phyloP scores from a whole-genome alignment of 2,888 invertebrate species.

The Plemyria rubiginata region DNA sequence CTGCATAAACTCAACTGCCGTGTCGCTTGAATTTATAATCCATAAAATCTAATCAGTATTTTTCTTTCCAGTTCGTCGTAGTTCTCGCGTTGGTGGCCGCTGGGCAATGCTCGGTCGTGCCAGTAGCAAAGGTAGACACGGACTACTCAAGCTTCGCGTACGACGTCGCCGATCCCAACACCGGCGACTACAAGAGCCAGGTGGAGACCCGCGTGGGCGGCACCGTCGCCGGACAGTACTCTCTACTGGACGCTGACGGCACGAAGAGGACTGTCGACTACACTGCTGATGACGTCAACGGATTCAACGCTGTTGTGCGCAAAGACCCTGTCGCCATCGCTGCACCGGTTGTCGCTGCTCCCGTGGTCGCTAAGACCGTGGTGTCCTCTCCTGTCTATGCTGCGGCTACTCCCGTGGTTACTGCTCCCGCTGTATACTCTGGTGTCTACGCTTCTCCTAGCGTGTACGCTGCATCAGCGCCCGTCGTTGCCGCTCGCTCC shows the following conservation, averaged over 20 bases:
- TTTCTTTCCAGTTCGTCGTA: constrained; percentile 68
- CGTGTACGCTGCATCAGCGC: constrained; percentile 41
- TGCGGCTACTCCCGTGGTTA: constrained; percentile 36
- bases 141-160: constrained; percentile 83
- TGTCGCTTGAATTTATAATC: background rate
- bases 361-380: constrained; percentile 16
- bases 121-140: constrained; percentile 80
- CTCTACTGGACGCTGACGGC: constrained; percentile 82
- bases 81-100: constrained; percentile 73
- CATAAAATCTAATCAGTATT: background rate
- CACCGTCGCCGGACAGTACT: constrained; percentile 83
- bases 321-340: constrained; percentile 76
- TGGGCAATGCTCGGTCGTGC: constrained; percentile 77
- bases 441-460: constrained; percentile 36
- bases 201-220: constrained; percentile 82
- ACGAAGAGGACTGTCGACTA: constrained; percentile 84
- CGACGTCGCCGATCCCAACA: constrained; percentile 83
- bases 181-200: constrained; percentile 85
- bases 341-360: constrained; percentile 35
- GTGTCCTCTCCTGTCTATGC: constrained; percentile 28
- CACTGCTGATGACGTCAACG: constrained; percentile 82
- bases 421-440: constrained; percentile 44
- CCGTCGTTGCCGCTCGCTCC: constrained; percentile 25
- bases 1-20: no score
- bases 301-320: constrained; percentile 85